Evolutionary conservation across 2,797 vertebrate genomes (phyloP).

Genomic region (Chelmon rostratus): DNA sequence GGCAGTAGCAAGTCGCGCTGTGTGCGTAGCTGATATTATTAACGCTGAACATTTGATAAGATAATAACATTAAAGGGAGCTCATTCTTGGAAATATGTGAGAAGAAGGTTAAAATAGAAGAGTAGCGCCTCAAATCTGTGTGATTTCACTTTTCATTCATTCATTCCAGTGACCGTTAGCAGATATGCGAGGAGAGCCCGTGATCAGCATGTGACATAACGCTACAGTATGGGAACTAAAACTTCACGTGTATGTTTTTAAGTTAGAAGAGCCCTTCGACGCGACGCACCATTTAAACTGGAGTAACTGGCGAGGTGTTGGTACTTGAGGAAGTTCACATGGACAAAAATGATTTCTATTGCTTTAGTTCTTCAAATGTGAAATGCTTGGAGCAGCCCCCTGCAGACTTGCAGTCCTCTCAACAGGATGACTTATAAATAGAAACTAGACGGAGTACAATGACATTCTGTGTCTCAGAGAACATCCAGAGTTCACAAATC

Average conservation of each 20-base stretch:
- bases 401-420: not conserved
- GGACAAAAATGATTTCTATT: not conserved
- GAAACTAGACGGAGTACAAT: conserved; percentile 4
- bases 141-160: conserved; percentile 8
- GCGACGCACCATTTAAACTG: not conserved
- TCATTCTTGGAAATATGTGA: not conserved
- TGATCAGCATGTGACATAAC: conserved; percentile 73
- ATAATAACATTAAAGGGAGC: conserved; percentile 1
- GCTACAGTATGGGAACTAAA: not conserved
- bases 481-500: not conserved
- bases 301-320: too few relatives aligned
- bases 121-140: not conserved
- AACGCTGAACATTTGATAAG: not conserved
- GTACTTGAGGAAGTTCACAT: not conserved
- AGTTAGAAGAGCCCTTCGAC: not conserved
- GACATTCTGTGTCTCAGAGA: conserved; percentile 19
- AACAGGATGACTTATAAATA: not conserved
- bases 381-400: not conserved
- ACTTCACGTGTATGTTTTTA: not conserved
- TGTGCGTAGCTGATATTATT: conserved; percentile 15
- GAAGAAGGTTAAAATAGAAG: not conserved
- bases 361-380: not conserved
- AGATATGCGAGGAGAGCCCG: conserved; percentile 32
- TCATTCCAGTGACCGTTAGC: not conserved
- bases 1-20: not conserved